Percentiles rank a stretch among this genome's conserved stretches.
phyloP scores from a whole-genome alignment of 1,140 invertebrate genomes.

The Drosophila azteca region DNA sequence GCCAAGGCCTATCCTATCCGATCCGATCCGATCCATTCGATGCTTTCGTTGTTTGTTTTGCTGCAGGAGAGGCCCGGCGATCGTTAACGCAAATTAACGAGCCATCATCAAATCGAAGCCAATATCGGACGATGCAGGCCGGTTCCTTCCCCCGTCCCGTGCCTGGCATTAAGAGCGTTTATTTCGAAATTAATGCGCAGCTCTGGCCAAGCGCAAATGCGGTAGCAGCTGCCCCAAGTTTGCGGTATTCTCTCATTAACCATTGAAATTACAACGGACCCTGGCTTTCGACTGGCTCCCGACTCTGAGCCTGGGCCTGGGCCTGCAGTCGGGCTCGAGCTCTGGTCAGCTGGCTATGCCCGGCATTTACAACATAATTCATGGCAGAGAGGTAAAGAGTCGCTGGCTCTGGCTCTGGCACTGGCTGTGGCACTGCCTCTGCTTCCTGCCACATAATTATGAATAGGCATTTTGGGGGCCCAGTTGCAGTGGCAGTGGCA shows the following conservation, averaged over 20 bases:
- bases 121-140: slow-evolving; percentile 26
- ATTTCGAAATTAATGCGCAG: slow-evolving; percentile 77
- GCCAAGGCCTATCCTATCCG: slow-evolving; percentile 39
- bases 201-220: slow-evolving; percentile 38
- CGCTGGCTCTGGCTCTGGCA: background rate
- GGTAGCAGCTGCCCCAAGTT: slow-evolving; percentile 56
- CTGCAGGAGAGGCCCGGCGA: slow-evolving; percentile 19
- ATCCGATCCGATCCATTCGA: slow-evolving; percentile 12
- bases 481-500: slow-evolving; percentile 23
- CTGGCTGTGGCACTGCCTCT: no score
- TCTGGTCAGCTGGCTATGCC: slow-evolving; percentile 49
- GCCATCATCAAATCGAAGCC: slow-evolving; percentile 81
- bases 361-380: slow-evolving; percentile 82
- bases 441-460: slow-evolving; percentile 57
- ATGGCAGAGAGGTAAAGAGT: slow-evolving; percentile 29
- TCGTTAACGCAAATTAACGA: slow-evolving; percentile 83
- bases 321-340: no score
- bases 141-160: slow-evolving; percentile 4
- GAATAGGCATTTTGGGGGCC: slow-evolving; percentile 55
- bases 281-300: slow-evolving; percentile 1
- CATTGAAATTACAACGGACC: slow-evolving; percentile 70
- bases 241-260: slow-evolving; percentile 77
- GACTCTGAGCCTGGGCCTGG: background rate
- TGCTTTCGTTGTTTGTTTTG: slow-evolving; percentile 12
- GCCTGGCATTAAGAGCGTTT: slow-evolving; percentile 58